Conservation (phyloP, 2,113 vertebrate genomes). For the Ctenodactylus gundi region DNA sequence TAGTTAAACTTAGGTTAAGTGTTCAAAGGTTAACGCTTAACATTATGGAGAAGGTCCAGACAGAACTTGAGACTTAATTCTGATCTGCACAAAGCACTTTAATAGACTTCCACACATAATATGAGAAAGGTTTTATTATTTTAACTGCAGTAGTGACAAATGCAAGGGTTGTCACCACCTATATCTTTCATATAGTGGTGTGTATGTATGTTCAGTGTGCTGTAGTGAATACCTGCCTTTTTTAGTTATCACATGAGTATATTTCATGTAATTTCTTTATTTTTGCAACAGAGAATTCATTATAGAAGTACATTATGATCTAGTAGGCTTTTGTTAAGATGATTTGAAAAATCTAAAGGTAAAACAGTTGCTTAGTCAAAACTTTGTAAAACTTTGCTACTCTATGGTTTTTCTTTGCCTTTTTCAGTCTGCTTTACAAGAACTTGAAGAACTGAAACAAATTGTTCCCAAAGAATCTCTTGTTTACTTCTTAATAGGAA, state of each 20-base stretch:
- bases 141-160: neutral
- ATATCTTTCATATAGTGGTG: neutral
- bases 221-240: neutral
- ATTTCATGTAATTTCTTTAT: slow-evolving; percentile 59
- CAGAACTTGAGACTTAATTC: neutral
- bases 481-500: slow-evolving; percentile 99
- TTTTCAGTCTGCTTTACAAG: slow-evolving; percentile 96
- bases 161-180: neutral
- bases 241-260: neutral
- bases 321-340: slow-evolving; percentile 29
- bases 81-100: slow-evolving; percentile 33
- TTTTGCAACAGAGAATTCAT: slow-evolving; percentile 30
- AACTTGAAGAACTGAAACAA: slow-evolving; percentile 98
- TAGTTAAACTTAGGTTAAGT: neutral
- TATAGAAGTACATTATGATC: neutral
- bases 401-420: slow-evolving; percentile 39
- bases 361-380: slow-evolving; percentile 34
- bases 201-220: neutral
- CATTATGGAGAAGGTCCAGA: neutral
- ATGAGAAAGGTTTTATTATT: neutral
- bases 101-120: neutral
- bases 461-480: slow-evolving; percentile 99
- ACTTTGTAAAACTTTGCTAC: slow-evolving; percentile 35
- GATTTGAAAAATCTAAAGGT: neutral
- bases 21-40: neutral